Conservation (phyloP, 1,140 invertebrate genomes). For the Oppia nitens region DNA sequence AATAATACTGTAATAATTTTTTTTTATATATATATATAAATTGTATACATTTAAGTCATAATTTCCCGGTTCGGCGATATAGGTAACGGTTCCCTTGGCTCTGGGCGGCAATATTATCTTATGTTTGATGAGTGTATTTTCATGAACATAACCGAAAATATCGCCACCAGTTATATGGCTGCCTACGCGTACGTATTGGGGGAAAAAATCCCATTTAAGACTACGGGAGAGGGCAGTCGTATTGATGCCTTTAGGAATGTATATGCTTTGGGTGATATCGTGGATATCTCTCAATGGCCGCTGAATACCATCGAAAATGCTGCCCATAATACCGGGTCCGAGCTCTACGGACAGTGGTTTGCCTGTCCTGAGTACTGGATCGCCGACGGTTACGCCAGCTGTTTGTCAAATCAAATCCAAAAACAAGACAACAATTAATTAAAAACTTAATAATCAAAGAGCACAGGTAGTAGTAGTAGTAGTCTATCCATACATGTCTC, state of each 20-base stretch:
- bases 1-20: no score
- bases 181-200: slow-evolving; percentile 63
- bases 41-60: slow-evolving; percentile 75
- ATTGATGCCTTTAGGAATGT: slow-evolving; percentile 98
- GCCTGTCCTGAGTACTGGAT: slow-evolving; percentile 92
- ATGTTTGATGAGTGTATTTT: slow-evolving; percentile 95
- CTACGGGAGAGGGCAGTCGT: slow-evolving; percentile 69
- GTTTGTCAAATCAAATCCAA: slow-evolving; percentile 2
- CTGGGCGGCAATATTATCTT: slow-evolving; percentile 83
- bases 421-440: not conserved
- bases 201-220: slow-evolving; percentile 80
- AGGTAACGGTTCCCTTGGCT: slow-evolving; percentile 88
- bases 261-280: slow-evolving; percentile 83
- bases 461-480: not conserved
- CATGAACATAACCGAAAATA: slow-evolving; percentile 84
- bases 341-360: slow-evolving; percentile 96
- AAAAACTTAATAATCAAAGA: not conserved
- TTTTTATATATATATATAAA: no score
- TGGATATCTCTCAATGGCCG: slow-evolving; percentile 91
- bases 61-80: slow-evolving; percentile 80
- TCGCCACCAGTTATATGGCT: slow-evolving; percentile 96
- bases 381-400: slow-evolving; percentile 94
- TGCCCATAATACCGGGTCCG: slow-evolving; percentile 97
- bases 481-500: slow-evolving; percentile 55
- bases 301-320: slow-evolving; percentile 99